Base-by-base conservation (phyloP, 2,888 invertebrate species). In the Sarcophaga variegata region DNA sequence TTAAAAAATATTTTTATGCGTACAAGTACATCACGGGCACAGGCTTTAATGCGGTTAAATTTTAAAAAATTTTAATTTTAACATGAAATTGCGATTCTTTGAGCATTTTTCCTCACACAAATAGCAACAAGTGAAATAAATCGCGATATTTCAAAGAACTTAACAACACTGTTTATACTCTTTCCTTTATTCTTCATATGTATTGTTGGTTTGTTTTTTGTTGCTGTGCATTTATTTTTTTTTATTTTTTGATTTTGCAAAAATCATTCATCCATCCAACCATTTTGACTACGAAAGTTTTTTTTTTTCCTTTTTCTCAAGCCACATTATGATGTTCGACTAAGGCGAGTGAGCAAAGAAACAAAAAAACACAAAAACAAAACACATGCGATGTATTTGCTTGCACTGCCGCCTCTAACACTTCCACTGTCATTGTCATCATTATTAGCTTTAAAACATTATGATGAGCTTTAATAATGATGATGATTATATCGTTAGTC, bases 381-480 rank as follows among this genome's bases (percentile, higher is more conserved):
- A 82, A 82, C 75, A 81, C 74, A 74, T 81, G 59, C n/a, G 59
- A 4, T 59, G 2, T 14, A 72, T 80, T 69, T 54, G 70, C 63
- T 63, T 64, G 62, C 66, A 72, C 78, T 74, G 74, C 25, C 70
- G 66, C 12, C 75, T 60, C 49, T 49, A 76, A 27, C 49, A 80
- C 76, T 80, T 76, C 80, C 80, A 84, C 84, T 75, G 84, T 76
- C 80, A 76, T 84, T 84, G 76, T 80, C 84, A 71, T 80, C 75
- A 80, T 84, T 75, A 84, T 81, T 60, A 66, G 12, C 12, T 37
- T 17, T 66, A 66, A 64, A n/a, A 10, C 37, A 5, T 62, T n/a
- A 20, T 20, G 10, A n/a, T 20, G 62, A 20, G 4, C 22, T 11
- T n/a, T 11, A 62, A 70, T 37, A 64, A 54, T 74, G n/a, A 63